phyloP scores from a whole-genome alignment of 1,140 invertebrate species.

The Bombus sibiricus region DNA sequence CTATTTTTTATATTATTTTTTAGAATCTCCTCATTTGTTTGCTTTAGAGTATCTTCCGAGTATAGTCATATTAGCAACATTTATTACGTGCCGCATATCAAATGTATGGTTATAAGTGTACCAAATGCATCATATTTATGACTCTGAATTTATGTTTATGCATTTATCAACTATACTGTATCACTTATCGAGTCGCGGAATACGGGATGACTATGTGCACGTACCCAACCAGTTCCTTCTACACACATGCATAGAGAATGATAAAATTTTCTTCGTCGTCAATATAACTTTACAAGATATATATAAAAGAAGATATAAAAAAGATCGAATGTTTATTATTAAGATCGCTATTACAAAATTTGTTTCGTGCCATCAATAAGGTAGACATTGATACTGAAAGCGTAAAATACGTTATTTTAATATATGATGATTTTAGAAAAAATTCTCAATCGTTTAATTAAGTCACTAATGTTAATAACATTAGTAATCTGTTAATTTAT shows the following conservation, averaged over 20 bases:
- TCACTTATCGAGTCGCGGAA: no score
- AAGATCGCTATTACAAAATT: neutral
- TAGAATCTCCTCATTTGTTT: neutral
- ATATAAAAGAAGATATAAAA: neutral
- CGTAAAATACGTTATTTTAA: neutral
- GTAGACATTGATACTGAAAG: no score
- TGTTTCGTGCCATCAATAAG: no score
- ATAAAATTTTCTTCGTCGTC: neutral
- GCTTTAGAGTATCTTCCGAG: neutral
- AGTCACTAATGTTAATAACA: neutral
- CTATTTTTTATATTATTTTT: neutral
- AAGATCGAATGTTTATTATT: conserved; percentile 10
- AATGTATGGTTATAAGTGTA: neutral
- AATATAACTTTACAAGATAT: neutral
- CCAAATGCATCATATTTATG: neutral
- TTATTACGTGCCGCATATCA: neutral
- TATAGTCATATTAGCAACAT: neutral
- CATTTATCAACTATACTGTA: neutral
- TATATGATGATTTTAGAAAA: neutral
- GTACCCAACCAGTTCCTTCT: neutral
- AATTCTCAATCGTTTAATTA: neutral
- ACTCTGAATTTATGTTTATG: neutral
- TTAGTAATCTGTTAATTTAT: neutral
- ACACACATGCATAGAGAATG: neutral
- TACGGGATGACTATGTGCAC: neutral